These are phyloP conservation scores for Sebastes fasciatus DNA, from an alignment of 2,113 vertebrate species.

Conservation along the genomic window DNA sequence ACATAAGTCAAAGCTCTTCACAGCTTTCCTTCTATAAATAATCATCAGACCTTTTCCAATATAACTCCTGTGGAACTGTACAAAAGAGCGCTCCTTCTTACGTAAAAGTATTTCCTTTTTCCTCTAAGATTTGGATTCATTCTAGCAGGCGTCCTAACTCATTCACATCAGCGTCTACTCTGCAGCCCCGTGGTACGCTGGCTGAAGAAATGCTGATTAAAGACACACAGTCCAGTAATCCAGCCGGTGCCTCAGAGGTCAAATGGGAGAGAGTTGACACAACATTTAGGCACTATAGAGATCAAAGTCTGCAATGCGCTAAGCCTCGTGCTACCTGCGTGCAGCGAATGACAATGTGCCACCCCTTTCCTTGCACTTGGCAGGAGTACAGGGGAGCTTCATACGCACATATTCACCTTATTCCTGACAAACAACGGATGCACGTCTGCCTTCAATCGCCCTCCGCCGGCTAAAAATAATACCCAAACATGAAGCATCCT, in stretches of 20 bases:
- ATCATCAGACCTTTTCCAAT: constrained; percentile 41
- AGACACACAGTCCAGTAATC: constrained; percentile 3
- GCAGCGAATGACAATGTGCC: constrained; percentile 56
- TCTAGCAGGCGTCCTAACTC: constrained; percentile 25
- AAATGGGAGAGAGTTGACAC: constrained; percentile 50
- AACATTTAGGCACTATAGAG: constrained; percentile 57
- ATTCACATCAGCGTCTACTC: constrained; percentile 31
- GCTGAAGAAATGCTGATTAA: constrained; percentile 25
- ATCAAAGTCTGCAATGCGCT: constrained; percentile 74
- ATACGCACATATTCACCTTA: constrained; percentile 33
- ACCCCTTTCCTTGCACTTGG: constrained; percentile 41
- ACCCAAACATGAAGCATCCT: constrained; percentile 48
- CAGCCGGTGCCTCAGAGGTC: constrained; percentile 50
- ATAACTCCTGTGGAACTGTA: constrained; percentile 26
- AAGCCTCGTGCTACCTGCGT: constrained; percentile 52
- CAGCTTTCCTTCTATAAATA: constrained; percentile 61
- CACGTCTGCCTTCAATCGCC: constrained; percentile 42
- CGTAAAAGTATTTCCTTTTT: constrained; percentile 39
- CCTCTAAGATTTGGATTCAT: constrained; percentile 23
- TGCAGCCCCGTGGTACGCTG: constrained; percentile 7
- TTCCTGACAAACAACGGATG: constrained; percentile 27
- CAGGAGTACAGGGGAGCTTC: constrained; percentile 42
- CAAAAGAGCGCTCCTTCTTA: constrained; percentile 29
- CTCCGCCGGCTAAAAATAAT: constrained; percentile 58
- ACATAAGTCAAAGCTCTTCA: constrained; percentile 60